Base-by-base conservation (phyloP, 1,140 invertebrate species). In the Dreissena polymorpha region DNA sequence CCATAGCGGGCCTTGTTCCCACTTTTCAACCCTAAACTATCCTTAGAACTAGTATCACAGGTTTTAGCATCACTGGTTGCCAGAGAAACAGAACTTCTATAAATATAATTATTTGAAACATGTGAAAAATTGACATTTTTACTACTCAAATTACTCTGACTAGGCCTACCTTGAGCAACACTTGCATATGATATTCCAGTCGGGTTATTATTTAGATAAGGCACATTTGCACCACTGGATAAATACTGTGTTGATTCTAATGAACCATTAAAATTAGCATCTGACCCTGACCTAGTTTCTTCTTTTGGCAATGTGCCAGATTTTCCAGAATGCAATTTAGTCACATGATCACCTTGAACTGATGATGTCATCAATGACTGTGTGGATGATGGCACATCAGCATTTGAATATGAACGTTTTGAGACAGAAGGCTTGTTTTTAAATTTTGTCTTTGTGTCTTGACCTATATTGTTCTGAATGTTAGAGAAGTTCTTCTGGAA, bases 291-390 rank as follows among this genome's bases (percentile, higher is more conserved):
- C 25, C 18, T 39, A 50, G 29, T 18, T 50, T 49, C 55, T 5
- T 57, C n/a, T 53, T 53, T 65, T 12, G 51, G 57, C 55, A 75
- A 18, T n/a, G 53, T 63, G 39, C 57, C 72, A 63, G 25, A 10
- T n/a, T 27, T 51, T 27, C 55, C 72, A 29, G 57, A 16, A 74
- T 16, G 27, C 16, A 74, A 74, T 10, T 25, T 57, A 50, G 29
- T 67, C 0, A 77, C 80, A n/a, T 86, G 85, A 71, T 90, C 84
- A 0, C 16, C 57, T n/a, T 23, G 86, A 90, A n/a, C 87, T 89
- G 64, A 84, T 88, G 18, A 86, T 88, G 14, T 87, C 87, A 16
- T 86, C 60, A 75, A 90, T 91, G 18, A 79, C 60, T 27, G 87
- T 81, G 65, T 90, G 89, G 10, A 89, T 76, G 13, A 87, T 88